phyloP scores from a whole-genome alignment of 1,140 invertebrate species.

The Sinonovacula constricta region DNA sequence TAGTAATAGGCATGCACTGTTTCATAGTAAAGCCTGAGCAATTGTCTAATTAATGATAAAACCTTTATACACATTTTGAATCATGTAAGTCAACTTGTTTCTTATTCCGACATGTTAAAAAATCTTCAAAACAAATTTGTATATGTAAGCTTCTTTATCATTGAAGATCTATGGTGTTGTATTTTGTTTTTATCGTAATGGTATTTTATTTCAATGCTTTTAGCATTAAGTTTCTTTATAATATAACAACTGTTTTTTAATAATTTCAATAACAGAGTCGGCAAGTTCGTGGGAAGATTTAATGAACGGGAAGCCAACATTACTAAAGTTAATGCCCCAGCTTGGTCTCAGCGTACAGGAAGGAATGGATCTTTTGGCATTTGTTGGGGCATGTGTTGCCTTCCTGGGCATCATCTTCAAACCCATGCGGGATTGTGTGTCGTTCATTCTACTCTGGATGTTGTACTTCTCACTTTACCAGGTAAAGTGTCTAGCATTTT shows the following conservation, averaged over 20 bases:
- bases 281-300: constrained; percentile 67
- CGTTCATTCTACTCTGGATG: constrained; percentile 85
- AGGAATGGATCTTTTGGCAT: constrained; percentile 85
- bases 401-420: constrained; percentile 77
- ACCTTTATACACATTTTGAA: no score
- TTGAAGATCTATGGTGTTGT: no score
- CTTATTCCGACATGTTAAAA: no score
- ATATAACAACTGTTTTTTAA: neutral
- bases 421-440: constrained; percentile 67
- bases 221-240: neutral
- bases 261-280: constrained; percentile 60
- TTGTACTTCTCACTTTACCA: constrained; percentile 88
- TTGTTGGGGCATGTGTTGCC: constrained; percentile 84
- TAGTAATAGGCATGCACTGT: no score
- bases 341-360: constrained; percentile 85
- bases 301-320: constrained; percentile 83
- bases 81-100: no score
- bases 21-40: no score
- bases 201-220: no score
- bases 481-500: constrained; percentile 79
- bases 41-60: no score
- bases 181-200: no score
- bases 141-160: no score
- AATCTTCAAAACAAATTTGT: no score
- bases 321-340: constrained; percentile 85